These are phyloP conservation scores for Cnemophilus loriae DNA, from an alignment of 2,113 vertebrate species.

Conservation along the genomic window DNA sequence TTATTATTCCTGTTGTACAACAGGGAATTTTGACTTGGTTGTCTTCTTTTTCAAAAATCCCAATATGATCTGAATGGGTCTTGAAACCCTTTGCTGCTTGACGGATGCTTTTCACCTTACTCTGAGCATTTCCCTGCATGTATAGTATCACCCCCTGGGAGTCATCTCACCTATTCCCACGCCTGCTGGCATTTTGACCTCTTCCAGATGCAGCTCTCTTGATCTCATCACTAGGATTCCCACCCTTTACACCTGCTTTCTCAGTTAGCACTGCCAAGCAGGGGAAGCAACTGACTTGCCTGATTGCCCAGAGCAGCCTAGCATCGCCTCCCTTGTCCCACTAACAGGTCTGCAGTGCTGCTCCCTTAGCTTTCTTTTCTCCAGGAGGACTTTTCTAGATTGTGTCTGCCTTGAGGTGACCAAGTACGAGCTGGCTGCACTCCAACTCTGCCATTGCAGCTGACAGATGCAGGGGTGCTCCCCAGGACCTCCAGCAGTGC, in stretches of 20 bases:
- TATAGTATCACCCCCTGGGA: background rate
- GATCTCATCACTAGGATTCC: background rate
- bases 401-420: background rate
- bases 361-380: background rate
- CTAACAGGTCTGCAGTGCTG: background rate
- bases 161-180: background rate
- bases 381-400: background rate
- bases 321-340: background rate
- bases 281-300: background rate
- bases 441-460: background rate
- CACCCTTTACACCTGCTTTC: background rate
- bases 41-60: background rate
- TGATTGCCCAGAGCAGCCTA: background rate
- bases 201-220: background rate
- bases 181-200: background rate
- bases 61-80: background rate
- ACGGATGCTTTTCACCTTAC: background rate
- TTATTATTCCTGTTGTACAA: background rate
- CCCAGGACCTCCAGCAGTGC: background rate
- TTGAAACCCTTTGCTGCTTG: background rate
- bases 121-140: background rate
- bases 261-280: background rate
- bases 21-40: background rate
- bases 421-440: background rate
- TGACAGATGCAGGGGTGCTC: accelerated